Conservation (phyloP, 2,113 vertebrate species). For the Bujurquina vittata region DNA sequence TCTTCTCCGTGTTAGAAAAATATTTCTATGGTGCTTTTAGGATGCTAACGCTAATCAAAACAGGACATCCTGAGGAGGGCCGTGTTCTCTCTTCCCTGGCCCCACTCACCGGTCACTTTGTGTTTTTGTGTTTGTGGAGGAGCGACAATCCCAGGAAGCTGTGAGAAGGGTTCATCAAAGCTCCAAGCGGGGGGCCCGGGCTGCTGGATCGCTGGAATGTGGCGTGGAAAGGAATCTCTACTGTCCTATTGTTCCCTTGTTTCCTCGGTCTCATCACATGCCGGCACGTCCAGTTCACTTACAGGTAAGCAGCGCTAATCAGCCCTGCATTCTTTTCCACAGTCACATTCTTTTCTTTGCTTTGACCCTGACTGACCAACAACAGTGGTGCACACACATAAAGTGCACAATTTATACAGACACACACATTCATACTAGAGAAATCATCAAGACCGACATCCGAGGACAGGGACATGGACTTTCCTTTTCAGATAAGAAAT, state of each 20-base stretch:
- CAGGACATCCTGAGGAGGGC: conserved; percentile 98
- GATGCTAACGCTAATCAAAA: conserved; percentile 99
- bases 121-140: conserved; percentile 87
- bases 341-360: conserved; percentile 70
- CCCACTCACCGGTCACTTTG: conserved; percentile 70
- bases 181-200: conserved; percentile 86
- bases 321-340: conserved; percentile 74
- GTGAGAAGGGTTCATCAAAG: conserved; percentile 98
- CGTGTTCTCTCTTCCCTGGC: conserved; percentile 74
- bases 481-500: conserved; percentile 41
- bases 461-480: conserved; percentile 47
- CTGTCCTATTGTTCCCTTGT: conserved; percentile 96
- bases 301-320: conserved; percentile 80
- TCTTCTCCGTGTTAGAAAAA: conserved; percentile 90
- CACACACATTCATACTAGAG: conserved; percentile 27
- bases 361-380: conserved; percentile 60
- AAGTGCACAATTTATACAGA: conserved; percentile 20
- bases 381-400: conserved; percentile 42
- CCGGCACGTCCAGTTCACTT: conserved; percentile 77
- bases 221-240: conserved; percentile 97
- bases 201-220: conserved; percentile 86
- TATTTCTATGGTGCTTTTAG: conserved; percentile 94
- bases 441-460: conserved; percentile 59
- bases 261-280: conserved; percentile 87
- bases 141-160: conserved; percentile 99